These are phyloP conservation scores for Daphoenositta chrysoptera DNA, from an alignment of 2,113 vertebrate genomes.

Conservation along the genomic window DNA sequence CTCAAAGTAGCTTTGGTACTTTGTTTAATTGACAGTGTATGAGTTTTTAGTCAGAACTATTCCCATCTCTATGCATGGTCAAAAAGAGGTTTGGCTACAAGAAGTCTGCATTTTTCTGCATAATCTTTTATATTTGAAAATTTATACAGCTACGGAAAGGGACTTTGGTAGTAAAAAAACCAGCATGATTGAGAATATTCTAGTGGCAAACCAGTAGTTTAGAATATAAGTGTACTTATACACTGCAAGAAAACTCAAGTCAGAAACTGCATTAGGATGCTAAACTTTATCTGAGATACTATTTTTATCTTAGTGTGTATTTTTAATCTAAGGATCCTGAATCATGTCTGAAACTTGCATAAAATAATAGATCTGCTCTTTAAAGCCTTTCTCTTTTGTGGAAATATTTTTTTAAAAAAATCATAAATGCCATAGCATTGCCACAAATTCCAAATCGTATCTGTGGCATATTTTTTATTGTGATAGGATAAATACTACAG, in stretches of 20 bases:
- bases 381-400: not conserved
- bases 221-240: too few relatives aligned
- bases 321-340: not conserved
- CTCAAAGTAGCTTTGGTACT: not conserved
- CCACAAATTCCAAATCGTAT: not conserved
- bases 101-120: not conserved
- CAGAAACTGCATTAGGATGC: not conserved
- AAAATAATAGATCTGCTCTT: not conserved
- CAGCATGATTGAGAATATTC: not conserved
- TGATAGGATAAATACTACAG: not conserved
- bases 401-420: not conserved
- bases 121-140: not conserved
- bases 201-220: not conserved
- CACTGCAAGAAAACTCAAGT: not conserved
- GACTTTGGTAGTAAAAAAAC: not conserved
- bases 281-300: not conserved
- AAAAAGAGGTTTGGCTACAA: not conserved
- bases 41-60: not conserved
- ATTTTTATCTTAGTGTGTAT: not conserved
- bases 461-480: not conserved
- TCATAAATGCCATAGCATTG: not conserved
- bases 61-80: not conserved
- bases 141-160: not conserved
- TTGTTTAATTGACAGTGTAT: not conserved
- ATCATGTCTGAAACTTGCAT: not conserved